These are phyloP conservation scores for Baccha elongata DNA, from an alignment of 2,888 invertebrate species.

Conservation along the genomic window DNA sequence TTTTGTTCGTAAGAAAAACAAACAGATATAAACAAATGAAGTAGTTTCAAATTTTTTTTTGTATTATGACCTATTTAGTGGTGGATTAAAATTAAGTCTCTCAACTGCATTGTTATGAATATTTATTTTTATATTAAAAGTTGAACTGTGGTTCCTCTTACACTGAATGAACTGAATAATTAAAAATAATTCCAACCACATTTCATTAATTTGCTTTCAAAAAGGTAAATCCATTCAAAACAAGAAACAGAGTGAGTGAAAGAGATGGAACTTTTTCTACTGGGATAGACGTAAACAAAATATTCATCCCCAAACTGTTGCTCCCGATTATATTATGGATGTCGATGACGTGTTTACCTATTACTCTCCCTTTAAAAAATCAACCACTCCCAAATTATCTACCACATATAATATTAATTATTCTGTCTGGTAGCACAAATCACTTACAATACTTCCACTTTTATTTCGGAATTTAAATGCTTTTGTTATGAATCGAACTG, in stretches of 20 bases:
- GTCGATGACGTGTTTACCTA: neutral
- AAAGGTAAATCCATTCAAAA: neutral
- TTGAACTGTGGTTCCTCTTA: neutral
- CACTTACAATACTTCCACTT: constrained; percentile 60
- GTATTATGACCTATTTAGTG: neutral
- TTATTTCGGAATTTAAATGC: constrained; percentile 75
- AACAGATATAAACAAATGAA: constrained; percentile 2
- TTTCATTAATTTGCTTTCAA: neutral
- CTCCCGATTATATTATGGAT: neutral
- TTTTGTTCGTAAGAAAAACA: too few relatives aligned
- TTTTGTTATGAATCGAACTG: constrained; percentile 78
- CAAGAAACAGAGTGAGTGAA: neutral
- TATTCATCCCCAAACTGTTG: constrained; percentile 55
- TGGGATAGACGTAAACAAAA: constrained; percentile 49
- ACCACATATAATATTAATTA: too few relatives aligned
- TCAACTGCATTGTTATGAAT: neutral
- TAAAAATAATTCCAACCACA: neutral
- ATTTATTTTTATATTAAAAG: neutral
- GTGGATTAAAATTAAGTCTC: neutral
- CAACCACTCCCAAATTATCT: constrained; percentile 34
- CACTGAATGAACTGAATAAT: neutral
- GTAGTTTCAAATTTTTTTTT: neutral
- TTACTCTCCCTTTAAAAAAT: neutral
- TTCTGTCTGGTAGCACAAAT: neutral
- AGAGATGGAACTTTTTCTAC: neutral